Conservation (phyloP, 2,113 vertebrate species). For the Nothoprocta pentlandii region DNA sequence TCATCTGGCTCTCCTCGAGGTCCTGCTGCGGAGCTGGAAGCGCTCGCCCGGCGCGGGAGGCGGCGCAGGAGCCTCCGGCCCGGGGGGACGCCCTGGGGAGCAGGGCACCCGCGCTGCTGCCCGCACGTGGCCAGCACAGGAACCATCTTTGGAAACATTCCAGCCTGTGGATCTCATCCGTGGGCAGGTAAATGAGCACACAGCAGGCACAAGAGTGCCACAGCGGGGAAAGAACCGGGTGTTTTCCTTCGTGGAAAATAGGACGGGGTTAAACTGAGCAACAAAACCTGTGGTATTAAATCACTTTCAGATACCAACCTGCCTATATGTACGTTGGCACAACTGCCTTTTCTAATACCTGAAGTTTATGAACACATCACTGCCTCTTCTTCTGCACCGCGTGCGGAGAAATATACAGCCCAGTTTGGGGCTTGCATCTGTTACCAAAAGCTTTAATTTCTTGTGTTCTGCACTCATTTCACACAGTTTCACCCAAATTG, state of each 20-base stretch:
- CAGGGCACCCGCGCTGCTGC: neutral
- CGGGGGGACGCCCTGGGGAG: constrained; percentile 48
- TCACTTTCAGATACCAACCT: neutral
- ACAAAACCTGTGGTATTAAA: neutral
- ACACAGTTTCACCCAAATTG: too few species aligned
- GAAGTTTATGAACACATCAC: neutral
- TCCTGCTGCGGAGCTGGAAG: constrained; percentile 81
- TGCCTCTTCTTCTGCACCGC: accelerated
- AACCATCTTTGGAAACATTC: neutral
- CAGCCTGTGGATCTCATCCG: neutral
- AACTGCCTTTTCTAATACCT: neutral
- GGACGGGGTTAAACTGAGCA: neutral
- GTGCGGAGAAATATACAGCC: neutral
- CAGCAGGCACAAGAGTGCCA: neutral
- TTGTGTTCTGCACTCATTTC: neutral
- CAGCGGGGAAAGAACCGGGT: neutral
- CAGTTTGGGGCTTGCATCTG: neutral
- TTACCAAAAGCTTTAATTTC: neutral
- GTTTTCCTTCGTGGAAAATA: neutral
- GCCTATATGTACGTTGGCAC: neutral
- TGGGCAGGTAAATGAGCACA: neutral
- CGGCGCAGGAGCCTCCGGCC: constrained; percentile 55
- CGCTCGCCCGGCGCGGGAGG: constrained; percentile 50
- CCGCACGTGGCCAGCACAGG: accelerated
- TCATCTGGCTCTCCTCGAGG: constrained; percentile 85